Conservation (phyloP, 2,113 vertebrate species). For the Butorides virescens region DNA sequence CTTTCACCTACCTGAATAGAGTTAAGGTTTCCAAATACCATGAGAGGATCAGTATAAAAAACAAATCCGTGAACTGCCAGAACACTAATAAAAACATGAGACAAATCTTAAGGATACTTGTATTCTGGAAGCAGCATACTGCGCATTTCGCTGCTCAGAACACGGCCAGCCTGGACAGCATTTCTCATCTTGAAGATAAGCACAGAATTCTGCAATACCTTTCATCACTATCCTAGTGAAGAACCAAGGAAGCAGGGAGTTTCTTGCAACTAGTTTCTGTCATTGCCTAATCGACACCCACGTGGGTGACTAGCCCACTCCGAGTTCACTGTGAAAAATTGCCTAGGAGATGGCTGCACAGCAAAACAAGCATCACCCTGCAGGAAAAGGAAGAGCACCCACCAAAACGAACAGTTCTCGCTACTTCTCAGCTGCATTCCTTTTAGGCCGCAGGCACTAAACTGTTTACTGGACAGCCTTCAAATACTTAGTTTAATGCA, state of each 20-base stretch:
- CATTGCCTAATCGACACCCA: not conserved
- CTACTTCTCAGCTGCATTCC: not conserved
- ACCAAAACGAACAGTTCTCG: not conserved
- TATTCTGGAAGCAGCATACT: not conserved
- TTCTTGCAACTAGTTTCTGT: not conserved
- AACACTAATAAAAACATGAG: not conserved
- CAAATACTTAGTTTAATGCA: not conserved
- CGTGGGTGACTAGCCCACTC: not conserved
- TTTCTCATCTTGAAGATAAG: not conserved
- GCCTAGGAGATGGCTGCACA: constrained; percentile 9
- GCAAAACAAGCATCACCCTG: not conserved
- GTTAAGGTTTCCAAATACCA: not conserved
- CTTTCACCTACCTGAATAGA: not conserved
- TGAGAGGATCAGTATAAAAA: not conserved
- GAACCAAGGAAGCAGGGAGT: not conserved
- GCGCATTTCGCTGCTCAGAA: not conserved
- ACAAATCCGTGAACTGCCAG: not conserved
- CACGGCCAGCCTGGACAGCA: not conserved
- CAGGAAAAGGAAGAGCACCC: not conserved
- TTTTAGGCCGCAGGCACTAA: not conserved
- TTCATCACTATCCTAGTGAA: not conserved
- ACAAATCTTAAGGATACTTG: not conserved
- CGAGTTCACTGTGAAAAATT: not conserved
- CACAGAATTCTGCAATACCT: not conserved
- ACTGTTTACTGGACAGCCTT: not conserved